A percentile compares a stretch with the other conserved stretches of the same genome.
phyloP scores from a whole-genome alignment of 2,797 vertebrate species.

The Falco columbarius region DNA sequence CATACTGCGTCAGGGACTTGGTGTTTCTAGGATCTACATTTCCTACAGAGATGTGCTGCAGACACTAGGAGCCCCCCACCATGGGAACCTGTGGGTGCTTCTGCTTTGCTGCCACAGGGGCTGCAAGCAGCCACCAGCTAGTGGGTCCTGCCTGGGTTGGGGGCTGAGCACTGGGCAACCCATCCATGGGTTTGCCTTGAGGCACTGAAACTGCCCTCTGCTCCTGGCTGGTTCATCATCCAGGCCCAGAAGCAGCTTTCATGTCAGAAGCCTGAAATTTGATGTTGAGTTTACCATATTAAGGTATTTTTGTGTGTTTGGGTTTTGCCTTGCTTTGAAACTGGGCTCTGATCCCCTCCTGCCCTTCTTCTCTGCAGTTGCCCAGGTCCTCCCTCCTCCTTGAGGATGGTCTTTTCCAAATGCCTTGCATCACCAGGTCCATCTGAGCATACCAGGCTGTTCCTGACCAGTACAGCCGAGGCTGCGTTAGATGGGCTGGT shows the following conservation, averaged over 20 bases:
- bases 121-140: background rate
- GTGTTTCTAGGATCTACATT: slow-evolving; percentile 7
- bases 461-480: background rate
- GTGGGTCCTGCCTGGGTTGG: background rate
- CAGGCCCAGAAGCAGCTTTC: background rate
- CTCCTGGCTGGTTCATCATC: background rate
- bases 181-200: background rate
- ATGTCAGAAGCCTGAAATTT: background rate
- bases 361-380: background rate
- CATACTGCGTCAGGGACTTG: slow-evolving; percentile 19
- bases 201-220: background rate
- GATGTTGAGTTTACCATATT: background rate
- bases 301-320: background rate
- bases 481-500: background rate
- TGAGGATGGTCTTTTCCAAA: background rate
- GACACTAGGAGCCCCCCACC: background rate
- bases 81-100: background rate
- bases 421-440: background rate
- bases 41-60: background rate
- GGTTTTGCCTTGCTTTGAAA: background rate
- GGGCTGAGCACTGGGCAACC: background rate
- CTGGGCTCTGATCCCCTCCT: background rate
- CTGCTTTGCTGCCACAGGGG: background rate
- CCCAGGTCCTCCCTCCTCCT: background rate
- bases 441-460: background rate